Conservation (phyloP, 2,888 invertebrate genomes). For the Platynereis dumerilii region DNA sequence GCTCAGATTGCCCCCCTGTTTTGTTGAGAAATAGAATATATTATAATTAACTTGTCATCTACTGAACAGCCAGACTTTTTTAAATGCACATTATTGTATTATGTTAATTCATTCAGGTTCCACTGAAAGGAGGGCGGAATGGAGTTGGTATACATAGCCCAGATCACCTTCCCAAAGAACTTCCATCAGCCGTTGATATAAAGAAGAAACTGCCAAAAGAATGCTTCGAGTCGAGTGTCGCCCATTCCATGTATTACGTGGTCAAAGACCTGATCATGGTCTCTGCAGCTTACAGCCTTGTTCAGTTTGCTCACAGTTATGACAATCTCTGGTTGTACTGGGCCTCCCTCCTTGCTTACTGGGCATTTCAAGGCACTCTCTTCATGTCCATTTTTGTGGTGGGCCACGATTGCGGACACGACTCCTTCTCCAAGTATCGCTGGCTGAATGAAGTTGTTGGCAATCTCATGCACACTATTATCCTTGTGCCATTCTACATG, state of each 20-base stretch:
- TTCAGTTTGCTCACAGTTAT: slow-evolving; percentile 22
- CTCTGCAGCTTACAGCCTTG: slow-evolving; percentile 32
- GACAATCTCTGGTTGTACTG: slow-evolving; percentile 27
- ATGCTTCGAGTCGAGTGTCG: slow-evolving; percentile 48
- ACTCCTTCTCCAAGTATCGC: slow-evolving; percentile 50
- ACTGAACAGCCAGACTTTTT: too few species aligned
- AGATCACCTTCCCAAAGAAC: slow-evolving; percentile 34
- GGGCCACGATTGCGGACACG: slow-evolving; percentile 56
- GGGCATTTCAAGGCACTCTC: slow-evolving; percentile 54
- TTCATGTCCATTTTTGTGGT: slow-evolving; percentile 55
- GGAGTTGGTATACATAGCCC: slow-evolving; percentile 10
- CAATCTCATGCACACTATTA: slow-evolving; percentile 47
- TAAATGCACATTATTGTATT: too few species aligned
- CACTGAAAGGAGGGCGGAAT: not conserved
- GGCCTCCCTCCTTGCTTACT: slow-evolving; percentile 38
- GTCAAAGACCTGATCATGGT: slow-evolving; percentile 47
- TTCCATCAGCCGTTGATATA: slow-evolving; percentile 53
- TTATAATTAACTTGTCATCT: too few species aligned
- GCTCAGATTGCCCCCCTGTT: too few species aligned
- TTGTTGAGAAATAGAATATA: too few species aligned
- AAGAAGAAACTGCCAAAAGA: slow-evolving; percentile 48
- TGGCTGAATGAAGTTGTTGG: slow-evolving; percentile 52
- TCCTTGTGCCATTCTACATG: slow-evolving; percentile 55
- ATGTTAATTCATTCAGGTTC: not conserved
- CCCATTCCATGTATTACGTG: slow-evolving; percentile 50